Evolutionary conservation across 2,797 vertebrate species (phyloP), one percentile per base, ranked within the genome.

Genomic region (Gastrophryne carolinensis): DNA sequence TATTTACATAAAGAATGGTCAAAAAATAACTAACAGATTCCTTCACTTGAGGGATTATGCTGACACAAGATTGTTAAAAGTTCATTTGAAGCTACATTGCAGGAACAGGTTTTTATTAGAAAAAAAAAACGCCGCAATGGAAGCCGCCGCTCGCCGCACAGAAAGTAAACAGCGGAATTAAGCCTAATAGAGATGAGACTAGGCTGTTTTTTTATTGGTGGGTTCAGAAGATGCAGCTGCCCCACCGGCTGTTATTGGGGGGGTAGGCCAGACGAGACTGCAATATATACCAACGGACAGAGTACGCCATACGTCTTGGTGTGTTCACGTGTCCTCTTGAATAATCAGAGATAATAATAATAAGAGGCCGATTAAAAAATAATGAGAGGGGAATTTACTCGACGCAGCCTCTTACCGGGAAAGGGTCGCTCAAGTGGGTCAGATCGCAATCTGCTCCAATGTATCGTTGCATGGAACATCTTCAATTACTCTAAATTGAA

Each of bases 21-120:
- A 47, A 24, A 61, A 77, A 71, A 72, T 50, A 65, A 78, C 58
- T 64, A 72, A 72, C 75, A 65, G 58, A 78, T 65, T 72, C 6
- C 49, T 72, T 76, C 58, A 76, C 74, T 63, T 44, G 49, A 70
- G 74, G 65, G 47, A 70, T 76, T 70, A 49, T 57, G 74, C 67
- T 71, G 75, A 78, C 75, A 78, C 34, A 6, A 65, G 67, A 71
- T 58, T 71, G 67, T 65, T 71, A 64, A 78, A 78, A 78, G 75
- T 78, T 78, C 68, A 78, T 78, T 78, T 78, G 67, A 71, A 64
- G 67, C 49, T 27, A 58, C 66, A 35, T 57, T 56, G 54, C 29
- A 78, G 13, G 50, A 69, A 77, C 58, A 49, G 66, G 47, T 69
- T 71, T 63, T 71, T 78, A 78, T 78, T 64, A 57, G 61, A 65